Evolutionary conservation across 2,888 invertebrate species (phyloP), one percentile per base, ranked within the genome.

Genomic region (Dasypolia templi): DNA sequence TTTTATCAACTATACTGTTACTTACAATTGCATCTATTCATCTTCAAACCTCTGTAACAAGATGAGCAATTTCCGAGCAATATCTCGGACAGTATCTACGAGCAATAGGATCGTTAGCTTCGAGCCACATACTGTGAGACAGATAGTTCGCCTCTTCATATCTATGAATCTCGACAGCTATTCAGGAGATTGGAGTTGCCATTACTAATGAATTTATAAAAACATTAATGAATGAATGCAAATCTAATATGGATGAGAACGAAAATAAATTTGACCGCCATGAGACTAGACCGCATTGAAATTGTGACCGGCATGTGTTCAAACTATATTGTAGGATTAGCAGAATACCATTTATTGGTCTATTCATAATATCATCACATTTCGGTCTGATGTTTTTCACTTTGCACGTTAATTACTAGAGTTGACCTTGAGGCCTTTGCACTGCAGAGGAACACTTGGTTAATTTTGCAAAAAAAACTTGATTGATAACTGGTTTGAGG

Each of bases 41-140:
- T 79, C 65, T 71, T 64, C 51, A 68, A 68, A 69, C 67, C 79
- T 75, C 56, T 22, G 32, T n/a, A 69, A 69, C 62, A 70, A 63
- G 66, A 65, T 49, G 56, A 56, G 67, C 66, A 58, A 58, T 79
- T 56, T 59, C 12, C 11, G 39, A 26, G 61, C 67, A 39, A 53
- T 69, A 69, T 75, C 53, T 46, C 19, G 35, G 32, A 39, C 59
- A 77, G 39, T 65, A 66, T 68, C 56, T 46, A 7, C 26, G 42
- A 81, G 79, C 74, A 70, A 67, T 51, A 63, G 26, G 58, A 78
- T 78, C 69, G 69, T 81, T 81, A 74, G 66, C 66, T 59, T 0
- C 9, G 17, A 73, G 74, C 82, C 82, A 44, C 82, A 82, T 79
- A 83, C 83, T 82, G 82, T 46, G 82, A 76, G 82, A 82, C 42